A percentile compares a stretch with the other conserved stretches of the same genome.
These are phyloP conservation scores for Tetraneura akinire DNA, from an alignment of 1,140 invertebrate species.

Conservation along the genomic window DNA sequence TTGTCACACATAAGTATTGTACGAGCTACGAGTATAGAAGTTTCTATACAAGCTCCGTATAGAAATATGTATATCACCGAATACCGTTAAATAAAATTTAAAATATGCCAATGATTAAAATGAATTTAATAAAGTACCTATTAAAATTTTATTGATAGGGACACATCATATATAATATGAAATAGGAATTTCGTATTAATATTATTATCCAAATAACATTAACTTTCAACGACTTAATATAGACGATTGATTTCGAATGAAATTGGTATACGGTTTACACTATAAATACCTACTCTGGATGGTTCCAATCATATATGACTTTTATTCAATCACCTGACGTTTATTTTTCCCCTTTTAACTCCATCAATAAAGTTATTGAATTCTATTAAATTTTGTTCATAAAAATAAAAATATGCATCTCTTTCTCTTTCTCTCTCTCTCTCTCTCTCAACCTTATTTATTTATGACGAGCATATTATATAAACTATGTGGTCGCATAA, in stretches of 20 bases:
- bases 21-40: not conserved
- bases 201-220: not conserved
- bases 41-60: not conserved
- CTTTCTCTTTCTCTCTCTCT: not conserved
- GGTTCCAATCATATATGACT: not conserved
- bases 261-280: not conserved
- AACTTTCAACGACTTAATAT: not conserved
- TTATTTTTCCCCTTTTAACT: not conserved
- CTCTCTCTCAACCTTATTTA: too few relatives aligned
- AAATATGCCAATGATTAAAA: not conserved
- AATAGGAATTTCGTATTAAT: not conserved
- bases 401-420: not conserved
- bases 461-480: too few relatives aligned
- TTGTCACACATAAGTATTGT: not conserved
- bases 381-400: not conserved
- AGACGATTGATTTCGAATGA: slow-evolving; percentile 15
- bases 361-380: not conserved
- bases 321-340: not conserved
- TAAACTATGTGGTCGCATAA: too few relatives aligned
- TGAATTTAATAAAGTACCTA: not conserved
- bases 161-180: too few relatives aligned
- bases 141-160: not conserved
- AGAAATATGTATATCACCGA: not conserved
- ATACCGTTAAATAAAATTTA: too few relatives aligned
- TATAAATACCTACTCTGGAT: not conserved